Conservation (phyloP, 2,797 vertebrate species). For the Anguilla marmorata region DNA sequence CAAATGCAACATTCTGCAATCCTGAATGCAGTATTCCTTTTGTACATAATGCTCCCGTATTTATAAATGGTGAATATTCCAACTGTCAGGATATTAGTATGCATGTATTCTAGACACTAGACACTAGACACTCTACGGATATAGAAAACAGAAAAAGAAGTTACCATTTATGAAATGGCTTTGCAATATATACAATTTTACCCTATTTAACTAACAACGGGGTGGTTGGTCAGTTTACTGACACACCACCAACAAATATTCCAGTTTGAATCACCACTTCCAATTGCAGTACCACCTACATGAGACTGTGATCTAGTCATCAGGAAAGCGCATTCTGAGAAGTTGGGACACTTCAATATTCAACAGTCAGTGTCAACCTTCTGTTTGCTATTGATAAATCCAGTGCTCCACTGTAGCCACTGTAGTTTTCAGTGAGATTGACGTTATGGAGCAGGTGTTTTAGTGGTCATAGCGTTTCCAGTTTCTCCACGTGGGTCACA, state of each 20-base stretch:
- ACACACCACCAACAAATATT: neutral
- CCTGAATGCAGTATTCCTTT: no score
- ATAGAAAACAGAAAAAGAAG: neutral
- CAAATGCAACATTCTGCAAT: no score
- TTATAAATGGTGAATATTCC: no score
- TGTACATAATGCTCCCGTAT: no score
- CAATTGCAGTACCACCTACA: neutral
- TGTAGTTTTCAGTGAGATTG: neutral
- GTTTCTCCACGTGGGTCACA: neutral
- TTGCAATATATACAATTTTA: no score
- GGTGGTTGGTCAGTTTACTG: no score
- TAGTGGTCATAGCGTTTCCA: neutral
- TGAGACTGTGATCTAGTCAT: neutral
- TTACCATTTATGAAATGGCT: neutral
- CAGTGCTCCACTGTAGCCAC: neutral
- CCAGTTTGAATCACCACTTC: neutral
- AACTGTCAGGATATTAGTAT: no score
- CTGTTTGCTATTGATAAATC: neutral
- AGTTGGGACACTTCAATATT: neutral
- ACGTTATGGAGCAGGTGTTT: neutral
- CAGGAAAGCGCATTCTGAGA: neutral
- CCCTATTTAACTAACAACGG: no score
- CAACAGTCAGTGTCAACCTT: neutral
- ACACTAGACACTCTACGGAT: neutral
- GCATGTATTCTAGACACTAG: no score